phyloP scores from a whole-genome alignment of 2,888 invertebrate species.

The Anoplius nigerrimus region DNA sequence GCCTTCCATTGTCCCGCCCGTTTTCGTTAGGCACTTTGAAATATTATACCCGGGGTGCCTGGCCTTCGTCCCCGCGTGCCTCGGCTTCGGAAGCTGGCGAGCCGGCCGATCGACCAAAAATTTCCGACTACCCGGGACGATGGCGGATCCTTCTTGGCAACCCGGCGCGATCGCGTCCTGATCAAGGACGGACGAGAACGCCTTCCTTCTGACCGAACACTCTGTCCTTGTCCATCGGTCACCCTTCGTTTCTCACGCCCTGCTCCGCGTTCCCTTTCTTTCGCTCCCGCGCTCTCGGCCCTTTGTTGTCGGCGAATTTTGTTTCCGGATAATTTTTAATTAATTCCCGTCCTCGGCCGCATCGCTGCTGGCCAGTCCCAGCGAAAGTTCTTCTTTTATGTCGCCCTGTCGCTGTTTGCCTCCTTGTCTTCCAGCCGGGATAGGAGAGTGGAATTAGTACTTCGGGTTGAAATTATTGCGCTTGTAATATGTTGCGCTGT shows the following conservation, averaged over 20 bases:
- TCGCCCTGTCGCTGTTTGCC: background rate
- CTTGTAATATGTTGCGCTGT: too few species aligned
- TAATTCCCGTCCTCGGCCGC: constrained; percentile 48
- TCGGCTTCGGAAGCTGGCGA: background rate
- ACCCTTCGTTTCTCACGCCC: background rate
- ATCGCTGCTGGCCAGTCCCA: background rate
- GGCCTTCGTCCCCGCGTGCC: constrained; percentile 9
- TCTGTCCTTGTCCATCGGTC: constrained; percentile 9
- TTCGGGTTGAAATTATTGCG: too few species aligned
- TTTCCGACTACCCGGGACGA: background rate
- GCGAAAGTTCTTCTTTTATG: background rate
- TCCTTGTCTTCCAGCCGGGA: background rate
- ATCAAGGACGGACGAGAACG: background rate
- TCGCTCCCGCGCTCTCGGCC: constrained; percentile 10
- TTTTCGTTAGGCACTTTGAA: constrained; percentile 69
- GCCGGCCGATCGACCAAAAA: background rate
- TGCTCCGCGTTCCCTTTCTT: background rate
- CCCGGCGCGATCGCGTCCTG: background rate
- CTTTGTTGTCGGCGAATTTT: constrained; percentile 25
- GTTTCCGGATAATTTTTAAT: constrained; percentile 66
- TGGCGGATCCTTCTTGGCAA: background rate
- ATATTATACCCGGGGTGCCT: constrained; percentile 69
- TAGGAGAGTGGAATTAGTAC: too few species aligned
- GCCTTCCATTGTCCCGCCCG: constrained; percentile 61
- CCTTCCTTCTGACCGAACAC: constrained; percentile 57